These are phyloP conservation scores for Stenolophus ochropezus DNA, from an alignment of 2,888 invertebrate genomes.

Conservation along the genomic window DNA sequence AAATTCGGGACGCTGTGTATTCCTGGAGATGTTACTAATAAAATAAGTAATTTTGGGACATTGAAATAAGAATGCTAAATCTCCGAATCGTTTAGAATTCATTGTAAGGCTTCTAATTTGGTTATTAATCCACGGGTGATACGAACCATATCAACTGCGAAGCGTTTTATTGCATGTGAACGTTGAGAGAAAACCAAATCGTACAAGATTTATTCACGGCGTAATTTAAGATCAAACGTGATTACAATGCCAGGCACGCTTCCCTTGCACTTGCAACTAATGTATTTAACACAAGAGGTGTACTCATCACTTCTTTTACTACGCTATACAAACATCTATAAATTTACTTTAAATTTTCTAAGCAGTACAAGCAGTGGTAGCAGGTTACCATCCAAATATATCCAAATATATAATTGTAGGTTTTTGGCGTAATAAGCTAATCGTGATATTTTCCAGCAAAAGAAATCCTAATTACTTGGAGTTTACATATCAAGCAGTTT, in stretches of 20 bases:
- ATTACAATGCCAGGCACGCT: slow-evolving; percentile 44
- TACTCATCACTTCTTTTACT: not conserved
- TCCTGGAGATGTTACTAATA: too few species aligned
- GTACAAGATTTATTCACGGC: slow-evolving; percentile 51
- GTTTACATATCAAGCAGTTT: too few species aligned
- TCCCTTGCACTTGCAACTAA: slow-evolving; percentile 8
- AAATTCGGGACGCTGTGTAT: too few species aligned
- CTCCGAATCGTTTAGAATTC: not conserved
- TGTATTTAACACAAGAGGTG: not conserved
- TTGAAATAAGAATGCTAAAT: too few species aligned
- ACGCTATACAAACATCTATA: not conserved
- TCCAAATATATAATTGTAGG: too few species aligned
- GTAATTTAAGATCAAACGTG: slow-evolving; percentile 53
- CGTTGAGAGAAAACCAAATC: slow-evolving; percentile 41
- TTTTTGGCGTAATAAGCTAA: too few species aligned
- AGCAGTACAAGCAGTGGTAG: too few species aligned
- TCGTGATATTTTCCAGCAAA: too few species aligned
- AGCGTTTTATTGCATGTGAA: slow-evolving; percentile 30
- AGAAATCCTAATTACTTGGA: too few species aligned
- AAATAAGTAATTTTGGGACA: too few species aligned
- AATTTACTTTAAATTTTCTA: not conserved
- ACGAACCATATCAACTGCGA: slow-evolving; percentile 26
- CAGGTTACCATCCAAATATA: too few species aligned
- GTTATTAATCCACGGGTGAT: not conserved
- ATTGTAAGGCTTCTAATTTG: slow-evolving; percentile 2